Evolutionary conservation across 1,140 invertebrate species (phyloP).

Genomic region (Sitodiplosis mosellana): DNA sequence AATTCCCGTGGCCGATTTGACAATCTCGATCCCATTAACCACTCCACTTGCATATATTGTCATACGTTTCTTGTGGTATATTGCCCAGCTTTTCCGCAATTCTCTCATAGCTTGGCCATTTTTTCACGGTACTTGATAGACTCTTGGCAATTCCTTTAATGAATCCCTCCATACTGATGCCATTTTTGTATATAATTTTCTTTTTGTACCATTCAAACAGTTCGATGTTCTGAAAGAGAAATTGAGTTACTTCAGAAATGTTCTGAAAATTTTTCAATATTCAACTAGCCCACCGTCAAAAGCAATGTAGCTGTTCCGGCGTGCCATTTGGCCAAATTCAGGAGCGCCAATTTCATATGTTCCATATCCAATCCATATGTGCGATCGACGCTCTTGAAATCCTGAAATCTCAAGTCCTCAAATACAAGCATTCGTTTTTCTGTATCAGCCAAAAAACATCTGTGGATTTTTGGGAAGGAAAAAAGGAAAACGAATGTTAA

Average conservation of each 20-base stretch:
- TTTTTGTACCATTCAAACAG: constrained; percentile 7
- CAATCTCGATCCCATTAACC: constrained; percentile 36
- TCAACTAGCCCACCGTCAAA: too few relatives aligned
- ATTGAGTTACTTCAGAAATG: not conserved
- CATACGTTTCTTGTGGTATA: constrained; percentile 15
- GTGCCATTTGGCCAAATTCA: not conserved
- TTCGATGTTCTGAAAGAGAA: constrained; percentile 28
- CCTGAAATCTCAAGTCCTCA: not conserved
- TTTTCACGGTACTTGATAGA: constrained; percentile 6
- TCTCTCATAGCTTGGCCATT: constrained; percentile 9
- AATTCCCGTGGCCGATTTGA: constrained; percentile 36
- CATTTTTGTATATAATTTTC: constrained; percentile 4
- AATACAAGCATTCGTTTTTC: not conserved
- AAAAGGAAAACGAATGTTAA: too few relatives aligned
- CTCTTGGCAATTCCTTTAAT: constrained; percentile 4
- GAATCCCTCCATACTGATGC: constrained; percentile 4
- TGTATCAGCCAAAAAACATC: not conserved
- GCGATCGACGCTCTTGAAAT: not conserved
- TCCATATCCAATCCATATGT: not conserved
- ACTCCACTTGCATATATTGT: constrained; percentile 24
- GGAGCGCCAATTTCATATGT: not conserved
- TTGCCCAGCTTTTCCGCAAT: constrained; percentile 23
- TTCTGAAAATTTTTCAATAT: not conserved
- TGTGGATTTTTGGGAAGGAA: too few relatives aligned
- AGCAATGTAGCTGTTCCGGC: not conserved